These are phyloP conservation scores for Drosophila lacteicornis DNA, from an alignment of 1,140 invertebrate species.

Conservation along the genomic window DNA sequence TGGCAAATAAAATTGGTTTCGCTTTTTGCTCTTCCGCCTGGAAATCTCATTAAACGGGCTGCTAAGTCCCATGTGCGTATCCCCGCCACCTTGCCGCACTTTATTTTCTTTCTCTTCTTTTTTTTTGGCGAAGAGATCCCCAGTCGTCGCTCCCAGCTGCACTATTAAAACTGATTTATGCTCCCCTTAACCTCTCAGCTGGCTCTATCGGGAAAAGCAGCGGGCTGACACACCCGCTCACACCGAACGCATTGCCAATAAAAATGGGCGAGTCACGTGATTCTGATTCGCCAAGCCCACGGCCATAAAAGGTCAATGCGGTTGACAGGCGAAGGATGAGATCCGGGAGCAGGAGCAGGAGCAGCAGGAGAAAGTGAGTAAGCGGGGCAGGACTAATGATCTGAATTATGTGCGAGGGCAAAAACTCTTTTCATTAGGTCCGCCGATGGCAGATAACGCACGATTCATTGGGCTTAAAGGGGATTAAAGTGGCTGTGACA, in stretches of 20 bases:
- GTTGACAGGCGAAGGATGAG: constrained; percentile 21
- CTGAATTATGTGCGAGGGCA: constrained; percentile 58
- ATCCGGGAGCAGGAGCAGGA: neutral
- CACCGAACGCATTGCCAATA: constrained; percentile 55
- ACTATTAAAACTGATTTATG: constrained; percentile 81
- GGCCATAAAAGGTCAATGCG: constrained; percentile 71
- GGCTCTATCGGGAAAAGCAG: constrained; percentile 24
- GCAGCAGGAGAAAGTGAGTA: constrained; percentile 47
- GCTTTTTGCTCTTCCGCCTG: constrained; percentile 55
- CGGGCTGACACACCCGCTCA: constrained; percentile 56
- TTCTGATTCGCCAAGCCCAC: constrained; percentile 70
- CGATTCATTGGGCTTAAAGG: constrained; percentile 31
- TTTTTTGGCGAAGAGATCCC: constrained; percentile 36
- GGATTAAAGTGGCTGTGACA: constrained; percentile 29
- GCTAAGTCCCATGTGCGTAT: constrained; percentile 56
- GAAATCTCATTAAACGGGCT: constrained; percentile 71
- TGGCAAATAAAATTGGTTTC: constrained; percentile 53
- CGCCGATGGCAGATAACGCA: constrained; percentile 63
- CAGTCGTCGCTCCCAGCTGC: constrained; percentile 60
- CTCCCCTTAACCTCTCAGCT: constrained; percentile 28
- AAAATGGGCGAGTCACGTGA: constrained; percentile 80
- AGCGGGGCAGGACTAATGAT: constrained; percentile 45
- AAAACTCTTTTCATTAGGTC: constrained; percentile 52
- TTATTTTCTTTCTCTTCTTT: neutral
- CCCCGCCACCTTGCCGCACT: constrained; percentile 5